Percentiles rank a stretch among this genome's conserved stretches.
These are phyloP conservation scores for Loriculus beryllinus DNA, from an alignment of 2,797 vertebrate genomes.

Conservation along the genomic window DNA sequence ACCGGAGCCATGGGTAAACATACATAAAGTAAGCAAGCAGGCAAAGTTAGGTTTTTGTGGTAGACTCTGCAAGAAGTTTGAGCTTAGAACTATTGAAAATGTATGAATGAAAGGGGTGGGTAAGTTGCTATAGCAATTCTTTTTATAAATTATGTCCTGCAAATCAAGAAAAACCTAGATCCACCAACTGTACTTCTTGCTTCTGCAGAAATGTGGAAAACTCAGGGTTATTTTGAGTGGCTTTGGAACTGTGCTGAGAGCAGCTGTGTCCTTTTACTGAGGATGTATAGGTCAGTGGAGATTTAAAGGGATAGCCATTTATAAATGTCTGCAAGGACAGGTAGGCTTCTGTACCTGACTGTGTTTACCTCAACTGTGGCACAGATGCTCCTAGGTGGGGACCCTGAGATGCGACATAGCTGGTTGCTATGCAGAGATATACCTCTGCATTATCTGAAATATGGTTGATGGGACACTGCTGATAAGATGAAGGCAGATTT, in stretches of 20 bases:
- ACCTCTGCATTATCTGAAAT: not conserved
- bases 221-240: not conserved
- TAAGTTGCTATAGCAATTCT: not conserved
- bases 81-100: not conserved
- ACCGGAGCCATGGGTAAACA: not conserved
- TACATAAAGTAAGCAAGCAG: not conserved
- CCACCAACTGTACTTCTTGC: not conserved
- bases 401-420: not conserved
- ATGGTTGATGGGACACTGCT: not conserved
- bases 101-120: not conserved
- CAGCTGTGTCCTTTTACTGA: not conserved
- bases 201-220: not conserved
- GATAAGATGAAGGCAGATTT: not conserved
- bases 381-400: not conserved
- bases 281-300: not conserved
- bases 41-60: not conserved
- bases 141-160: not conserved
- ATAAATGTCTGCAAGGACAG: not conserved
- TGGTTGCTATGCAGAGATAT: not conserved
- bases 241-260: not conserved
- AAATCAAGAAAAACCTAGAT: not conserved
- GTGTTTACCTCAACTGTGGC: not conserved
- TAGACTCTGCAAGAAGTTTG: not conserved
- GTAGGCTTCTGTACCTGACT: not conserved
- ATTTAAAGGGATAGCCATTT: not conserved